Evolutionary conservation across 2,888 invertebrate species (phyloP).

Genomic region (Hemicrepidius hirtus): DNA sequence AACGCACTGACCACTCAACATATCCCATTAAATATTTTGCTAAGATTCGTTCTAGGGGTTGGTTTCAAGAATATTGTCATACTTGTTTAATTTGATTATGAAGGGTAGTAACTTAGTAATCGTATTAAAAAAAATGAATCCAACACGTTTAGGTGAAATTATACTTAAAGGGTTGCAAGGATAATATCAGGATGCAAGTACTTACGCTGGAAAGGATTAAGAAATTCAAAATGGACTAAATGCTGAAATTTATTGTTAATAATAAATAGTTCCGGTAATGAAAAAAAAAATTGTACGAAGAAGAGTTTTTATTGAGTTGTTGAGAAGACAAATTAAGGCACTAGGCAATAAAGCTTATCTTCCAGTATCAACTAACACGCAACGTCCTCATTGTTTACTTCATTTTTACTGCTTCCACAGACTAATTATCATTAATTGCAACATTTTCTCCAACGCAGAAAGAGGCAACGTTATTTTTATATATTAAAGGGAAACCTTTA

Average conservation of each 20-base stretch:
- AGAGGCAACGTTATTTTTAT: conserved; percentile 3
- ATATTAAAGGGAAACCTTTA: conserved; percentile 7
- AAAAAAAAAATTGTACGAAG: not conserved
- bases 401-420: conserved; percentile 23
- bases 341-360: conserved; percentile 17
- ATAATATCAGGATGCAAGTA: too few species aligned
- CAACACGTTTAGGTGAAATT: too few species aligned
- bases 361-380: conserved; percentile 21
- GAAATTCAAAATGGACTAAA: too few species aligned
- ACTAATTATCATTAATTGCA: conserved; percentile 25
- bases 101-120: too few species aligned
- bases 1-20: not conserved
- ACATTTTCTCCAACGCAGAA: conserved; percentile 14
- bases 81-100: too few species aligned
- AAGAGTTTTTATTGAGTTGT: conserved; percentile 19
- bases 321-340: conserved; percentile 17
- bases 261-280: too few species aligned
- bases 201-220: too few species aligned
- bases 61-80: too few species aligned
- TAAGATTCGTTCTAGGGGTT: too few species aligned
- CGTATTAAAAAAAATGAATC: too few species aligned
- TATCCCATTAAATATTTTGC: not conserved
- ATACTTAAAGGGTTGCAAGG: too few species aligned
- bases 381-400: conserved; percentile 24
- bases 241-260: too few species aligned